Conservation (phyloP, 2,113 vertebrate species). For the Rhegmatorhina hoffmannsi region DNA sequence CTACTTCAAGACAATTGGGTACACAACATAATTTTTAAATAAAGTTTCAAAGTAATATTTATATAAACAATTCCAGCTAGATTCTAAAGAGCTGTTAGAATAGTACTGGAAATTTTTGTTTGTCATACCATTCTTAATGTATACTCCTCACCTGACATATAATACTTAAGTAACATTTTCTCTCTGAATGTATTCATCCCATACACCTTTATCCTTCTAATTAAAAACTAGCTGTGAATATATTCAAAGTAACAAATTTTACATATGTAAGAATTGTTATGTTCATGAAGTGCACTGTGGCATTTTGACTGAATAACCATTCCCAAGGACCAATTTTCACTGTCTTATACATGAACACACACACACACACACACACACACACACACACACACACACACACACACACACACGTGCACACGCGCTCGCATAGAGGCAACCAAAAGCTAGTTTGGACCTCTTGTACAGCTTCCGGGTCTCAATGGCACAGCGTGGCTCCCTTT, state of each 20-base stretch:
- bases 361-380: fast-evolving
- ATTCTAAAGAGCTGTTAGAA: background rate
- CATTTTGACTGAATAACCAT: background rate
- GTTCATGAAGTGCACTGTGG: background rate
- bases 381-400: no score
- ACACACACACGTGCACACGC: fast-evolving
- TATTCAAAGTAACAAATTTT: background rate
- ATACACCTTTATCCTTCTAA: background rate
- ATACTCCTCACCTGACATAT: background rate
- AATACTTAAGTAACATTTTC: background rate
- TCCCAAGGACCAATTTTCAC: background rate
- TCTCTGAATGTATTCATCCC: background rate
- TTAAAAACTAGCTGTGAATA: background rate
- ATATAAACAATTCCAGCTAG: background rate
- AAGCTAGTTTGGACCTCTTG: background rate
- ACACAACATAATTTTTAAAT: background rate
- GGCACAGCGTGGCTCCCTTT: background rate
- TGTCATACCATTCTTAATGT: background rate
- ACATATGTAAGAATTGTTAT: fast-evolving
- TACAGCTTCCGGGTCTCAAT: background rate
- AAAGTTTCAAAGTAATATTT: background rate
- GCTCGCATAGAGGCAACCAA: background rate
- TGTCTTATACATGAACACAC: background rate
- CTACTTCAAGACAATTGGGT: background rate
- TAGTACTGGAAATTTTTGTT: background rate